A percentile compares a stretch with the other conserved stretches of the same genome.
These are phyloP conservation scores for Ichneumoninae sp. DNA, from an alignment of 2,888 invertebrate species.

Conservation along the genomic window DNA sequence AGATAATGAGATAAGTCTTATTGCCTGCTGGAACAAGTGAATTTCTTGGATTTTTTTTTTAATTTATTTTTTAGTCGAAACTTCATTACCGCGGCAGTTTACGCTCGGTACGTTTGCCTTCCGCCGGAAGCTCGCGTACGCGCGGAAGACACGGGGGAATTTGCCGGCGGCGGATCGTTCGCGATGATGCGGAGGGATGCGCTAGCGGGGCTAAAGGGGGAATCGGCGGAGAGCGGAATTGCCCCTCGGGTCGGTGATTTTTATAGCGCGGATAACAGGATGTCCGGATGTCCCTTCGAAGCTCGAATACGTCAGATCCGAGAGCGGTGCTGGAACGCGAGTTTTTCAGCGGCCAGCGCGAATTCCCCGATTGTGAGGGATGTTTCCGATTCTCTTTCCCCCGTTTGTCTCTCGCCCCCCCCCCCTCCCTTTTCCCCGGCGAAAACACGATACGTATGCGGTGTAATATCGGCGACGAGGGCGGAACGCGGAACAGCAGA, in stretches of 20 bases:
- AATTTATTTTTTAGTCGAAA: neutral
- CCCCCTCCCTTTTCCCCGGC: neutral
- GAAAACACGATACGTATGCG: neutral
- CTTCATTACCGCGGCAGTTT: neutral
- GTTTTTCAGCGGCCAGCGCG: neutral
- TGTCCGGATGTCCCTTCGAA: slow-evolving; percentile 52
- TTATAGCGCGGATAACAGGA: slow-evolving; percentile 61
- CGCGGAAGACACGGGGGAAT: slow-evolving; percentile 4
- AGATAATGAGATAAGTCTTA: neutral
- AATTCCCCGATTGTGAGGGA: slow-evolving; percentile 1
- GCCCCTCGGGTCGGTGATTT: slow-evolving; percentile 39
- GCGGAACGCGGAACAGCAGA: neutral
- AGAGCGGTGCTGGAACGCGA: slow-evolving; percentile 39
- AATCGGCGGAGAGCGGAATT: slow-evolving; percentile 41
- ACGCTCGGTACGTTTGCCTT: neutral
- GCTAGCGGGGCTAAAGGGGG: neutral
- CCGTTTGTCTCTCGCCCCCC: neutral
- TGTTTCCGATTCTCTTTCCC: neutral
- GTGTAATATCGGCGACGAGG: slow-evolving; percentile 25
- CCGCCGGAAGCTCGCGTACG: neutral
- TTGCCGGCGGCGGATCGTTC: neutral
- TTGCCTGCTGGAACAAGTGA: neutral
- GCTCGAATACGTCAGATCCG: slow-evolving; percentile 61
- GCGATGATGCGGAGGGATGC: too few relatives aligned
- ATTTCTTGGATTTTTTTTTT: neutral